Evolutionary conservation across 1,140 invertebrate genomes (phyloP), one percentile per base, ranked within the genome.

Genomic region (Penaeus japonicus): DNA sequence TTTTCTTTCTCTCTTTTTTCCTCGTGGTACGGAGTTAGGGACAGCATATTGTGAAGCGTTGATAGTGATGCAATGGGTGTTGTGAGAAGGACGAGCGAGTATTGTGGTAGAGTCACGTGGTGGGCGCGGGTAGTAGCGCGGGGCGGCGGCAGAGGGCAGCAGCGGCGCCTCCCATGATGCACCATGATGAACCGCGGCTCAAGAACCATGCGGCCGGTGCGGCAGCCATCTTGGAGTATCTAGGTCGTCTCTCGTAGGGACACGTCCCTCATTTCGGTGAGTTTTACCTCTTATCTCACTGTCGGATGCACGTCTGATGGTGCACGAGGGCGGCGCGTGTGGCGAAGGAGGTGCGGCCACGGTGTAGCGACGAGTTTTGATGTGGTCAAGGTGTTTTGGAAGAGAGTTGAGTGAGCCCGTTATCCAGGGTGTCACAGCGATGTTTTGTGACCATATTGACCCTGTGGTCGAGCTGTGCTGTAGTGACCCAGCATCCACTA

Each of bases 151-250:
- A 55, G 70, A 55, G 47, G 84, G 70, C 47, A 73, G 84, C 84
- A 85, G 84, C 53, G 47, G 47, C 62, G 65, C 20, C 24, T 53
- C 73, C 77, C 65, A 47, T 47, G 47, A 47, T 47, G 47, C 47
- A 47, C 84, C 84, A 75, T 53, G 47, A 30, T 77, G 85, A 77
- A 80, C 77, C 78, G 85, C 85, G 77, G 32, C 78, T 47, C 57
- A 62, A 47, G 47, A 47, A 62, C 85, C 85, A 87, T 87, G 85
- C 85, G 85, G 85, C 85, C 85, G 85, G 85, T 87, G 85, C 85
- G 85, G 85, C 85, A 81, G 85, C 85, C 77, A 87, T 85, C 84
- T 85, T 85, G 84, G 84, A 78, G n/a, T 85, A 85, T 85, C 84
- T 85, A 85, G 84, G 84, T 85, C 84, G 84, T 85, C 73, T 85